These are phyloP conservation scores for cattle (Bos taurus) DNA, from an alignment of 2,113 vertebrate genomes.

Conservation along the genomic window DNA sequence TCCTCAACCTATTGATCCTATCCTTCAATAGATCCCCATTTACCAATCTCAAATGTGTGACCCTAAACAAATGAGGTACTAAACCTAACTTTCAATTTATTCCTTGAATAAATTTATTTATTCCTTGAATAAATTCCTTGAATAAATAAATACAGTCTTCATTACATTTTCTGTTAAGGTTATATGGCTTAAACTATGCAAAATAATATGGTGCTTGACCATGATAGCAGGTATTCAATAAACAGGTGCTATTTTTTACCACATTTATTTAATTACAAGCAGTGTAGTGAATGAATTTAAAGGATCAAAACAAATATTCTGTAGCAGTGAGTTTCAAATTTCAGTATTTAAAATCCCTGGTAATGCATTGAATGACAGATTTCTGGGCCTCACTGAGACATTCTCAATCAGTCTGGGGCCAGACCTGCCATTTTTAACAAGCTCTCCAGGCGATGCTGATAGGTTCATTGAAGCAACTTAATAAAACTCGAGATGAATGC, in stretches of 20 bases:
- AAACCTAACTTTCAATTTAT: background rate
- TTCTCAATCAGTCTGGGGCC: background rate
- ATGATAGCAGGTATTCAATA: background rate
- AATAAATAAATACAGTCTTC: background rate
- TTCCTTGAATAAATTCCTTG: no score
- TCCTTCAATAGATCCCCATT: background rate
- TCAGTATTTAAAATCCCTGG: background rate
- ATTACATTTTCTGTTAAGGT: conserved; percentile 24
- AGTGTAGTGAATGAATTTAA: background rate
- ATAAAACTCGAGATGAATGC: conserved; percentile 43
- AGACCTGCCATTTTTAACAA: background rate
- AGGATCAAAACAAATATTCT: background rate
- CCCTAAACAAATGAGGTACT: background rate
- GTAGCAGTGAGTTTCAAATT: background rate
- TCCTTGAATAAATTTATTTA: background rate
- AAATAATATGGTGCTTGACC: background rate
- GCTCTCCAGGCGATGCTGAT: background rate
- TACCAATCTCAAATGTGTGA: background rate
- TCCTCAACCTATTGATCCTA: background rate
- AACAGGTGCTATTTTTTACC: background rate
- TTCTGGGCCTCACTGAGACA: background rate
- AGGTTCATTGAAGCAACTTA: background rate
- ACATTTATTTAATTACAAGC: background rate
- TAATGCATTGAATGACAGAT: background rate
- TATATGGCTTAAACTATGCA: background rate